Conservation (phyloP, 2,113 vertebrate species). For the Microcebus murinus region DNA sequence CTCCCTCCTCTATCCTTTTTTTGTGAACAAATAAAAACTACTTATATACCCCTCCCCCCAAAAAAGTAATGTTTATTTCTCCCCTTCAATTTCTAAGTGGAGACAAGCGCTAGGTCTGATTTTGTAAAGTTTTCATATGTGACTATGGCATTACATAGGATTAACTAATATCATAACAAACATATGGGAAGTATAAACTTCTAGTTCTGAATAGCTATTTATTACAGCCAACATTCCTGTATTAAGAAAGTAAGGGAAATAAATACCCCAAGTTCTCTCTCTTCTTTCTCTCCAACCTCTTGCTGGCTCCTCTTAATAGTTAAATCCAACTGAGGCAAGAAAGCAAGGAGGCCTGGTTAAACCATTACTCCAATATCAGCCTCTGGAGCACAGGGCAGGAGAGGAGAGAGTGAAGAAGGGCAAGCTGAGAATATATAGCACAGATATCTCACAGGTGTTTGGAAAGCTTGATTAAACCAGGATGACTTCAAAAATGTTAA, state of each 20-base stretch:
- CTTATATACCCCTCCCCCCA: not conserved
- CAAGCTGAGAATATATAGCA: not conserved
- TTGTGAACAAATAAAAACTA: slow-evolving; percentile 22
- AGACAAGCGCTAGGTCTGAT: not conserved
- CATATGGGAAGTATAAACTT: not conserved
- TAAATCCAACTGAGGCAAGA: not conserved
- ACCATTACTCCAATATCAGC: not conserved
- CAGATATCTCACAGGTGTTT: not conserved
- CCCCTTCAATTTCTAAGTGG: not conserved
- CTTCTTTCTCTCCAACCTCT: not conserved
- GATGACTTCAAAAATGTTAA: not conserved
- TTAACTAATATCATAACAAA: not conserved
- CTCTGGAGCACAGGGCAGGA: not conserved
- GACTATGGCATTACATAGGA: not conserved
- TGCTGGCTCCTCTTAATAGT: not conserved
- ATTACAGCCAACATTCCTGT: not conserved
- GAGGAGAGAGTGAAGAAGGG: not conserved
- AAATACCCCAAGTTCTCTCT: not conserved
- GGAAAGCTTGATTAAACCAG: not conserved
- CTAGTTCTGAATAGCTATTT: not conserved
- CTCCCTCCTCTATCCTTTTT: not conserved
- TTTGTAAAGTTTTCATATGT: not conserved
- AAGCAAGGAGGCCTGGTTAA: not conserved
- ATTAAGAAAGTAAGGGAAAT: not conserved
- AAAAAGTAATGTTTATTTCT: not conserved